Conservation (phyloP, 2,113 vertebrate genomes). For the Dinomys branickii region DNA sequence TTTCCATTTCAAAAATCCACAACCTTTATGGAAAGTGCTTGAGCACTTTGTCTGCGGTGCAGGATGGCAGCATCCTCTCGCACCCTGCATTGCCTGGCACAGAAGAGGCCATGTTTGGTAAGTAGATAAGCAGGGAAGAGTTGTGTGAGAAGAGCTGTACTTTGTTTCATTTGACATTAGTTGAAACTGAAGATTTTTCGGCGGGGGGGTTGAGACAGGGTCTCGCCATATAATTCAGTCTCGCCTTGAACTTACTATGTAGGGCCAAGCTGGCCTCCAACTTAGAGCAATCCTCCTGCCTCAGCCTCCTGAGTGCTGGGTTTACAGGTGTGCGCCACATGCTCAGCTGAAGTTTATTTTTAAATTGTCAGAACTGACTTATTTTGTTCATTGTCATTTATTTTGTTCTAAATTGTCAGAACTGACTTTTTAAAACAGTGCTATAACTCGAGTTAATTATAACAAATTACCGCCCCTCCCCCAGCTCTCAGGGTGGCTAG, state of each 20-base stretch:
- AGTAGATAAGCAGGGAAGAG: conserved; percentile 46
- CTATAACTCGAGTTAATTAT: conserved; percentile 42
- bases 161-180: not conserved
- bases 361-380: conserved; percentile 8
- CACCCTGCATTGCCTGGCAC: conserved; percentile 93
- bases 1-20: conserved; percentile 92
- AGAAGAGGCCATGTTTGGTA: conserved; percentile 94
- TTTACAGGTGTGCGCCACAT: not conserved
- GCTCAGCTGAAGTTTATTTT: not conserved
- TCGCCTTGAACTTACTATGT: not conserved
- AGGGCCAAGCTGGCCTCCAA: not conserved
- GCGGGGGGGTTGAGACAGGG: too few species aligned
- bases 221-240: not conserved
- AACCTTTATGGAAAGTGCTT: conserved; percentile 94
- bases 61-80: conserved; percentile 95
- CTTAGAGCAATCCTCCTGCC: not conserved
- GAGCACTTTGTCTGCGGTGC: conserved; percentile 92
- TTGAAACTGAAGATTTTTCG: not conserved
- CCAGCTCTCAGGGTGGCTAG: not conserved
- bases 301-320: not conserved
- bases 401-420: not conserved
- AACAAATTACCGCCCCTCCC: not conserved
- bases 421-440: conserved; percentile 19
- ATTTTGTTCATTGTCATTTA: not conserved
- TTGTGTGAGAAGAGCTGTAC: not conserved